A percentile compares a stretch with the other conserved stretches of the same genome.
Conservation (phyloP, 2,797 vertebrate species). For the Megaceryle alcyon region DNA sequence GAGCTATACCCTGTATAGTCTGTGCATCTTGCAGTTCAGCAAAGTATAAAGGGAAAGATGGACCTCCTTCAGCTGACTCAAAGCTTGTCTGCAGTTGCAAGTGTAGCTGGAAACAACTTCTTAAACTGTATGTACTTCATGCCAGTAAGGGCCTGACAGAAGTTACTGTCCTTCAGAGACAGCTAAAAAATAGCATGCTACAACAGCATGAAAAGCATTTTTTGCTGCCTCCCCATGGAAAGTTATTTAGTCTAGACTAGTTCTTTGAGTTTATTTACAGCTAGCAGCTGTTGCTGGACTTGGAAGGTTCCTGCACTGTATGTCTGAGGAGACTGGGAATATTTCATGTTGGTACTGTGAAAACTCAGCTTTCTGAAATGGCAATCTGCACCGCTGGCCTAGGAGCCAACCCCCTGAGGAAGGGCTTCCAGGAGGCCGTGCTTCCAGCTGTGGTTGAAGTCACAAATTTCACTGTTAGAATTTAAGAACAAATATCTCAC, state of each 20-base stretch:
- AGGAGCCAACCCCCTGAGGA: background rate
- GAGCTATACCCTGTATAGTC: background rate
- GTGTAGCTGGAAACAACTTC: background rate
- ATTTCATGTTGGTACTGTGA: too few species aligned
- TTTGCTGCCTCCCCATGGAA: background rate
- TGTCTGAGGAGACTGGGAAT: background rate
- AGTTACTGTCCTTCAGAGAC: background rate
- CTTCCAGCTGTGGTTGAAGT: background rate
- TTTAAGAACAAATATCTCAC: background rate
- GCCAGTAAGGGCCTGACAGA: background rate
- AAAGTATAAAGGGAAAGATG: background rate
- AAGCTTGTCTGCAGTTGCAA: background rate
- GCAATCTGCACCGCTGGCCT: background rate
- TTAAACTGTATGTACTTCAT: background rate
- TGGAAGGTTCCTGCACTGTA: background rate
- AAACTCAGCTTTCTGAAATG: background rate
- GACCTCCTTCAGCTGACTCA: background rate
- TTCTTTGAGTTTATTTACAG: background rate
- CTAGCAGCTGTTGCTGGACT: background rate
- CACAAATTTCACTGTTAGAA: background rate
- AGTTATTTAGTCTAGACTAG: background rate
- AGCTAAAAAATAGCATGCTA: background rate
- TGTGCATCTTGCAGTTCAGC: background rate
- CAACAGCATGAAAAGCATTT: background rate
- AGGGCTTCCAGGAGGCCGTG: accelerated